Conservation (phyloP, 1,140 invertebrate species). For the Ostrea denselamellosa region DNA sequence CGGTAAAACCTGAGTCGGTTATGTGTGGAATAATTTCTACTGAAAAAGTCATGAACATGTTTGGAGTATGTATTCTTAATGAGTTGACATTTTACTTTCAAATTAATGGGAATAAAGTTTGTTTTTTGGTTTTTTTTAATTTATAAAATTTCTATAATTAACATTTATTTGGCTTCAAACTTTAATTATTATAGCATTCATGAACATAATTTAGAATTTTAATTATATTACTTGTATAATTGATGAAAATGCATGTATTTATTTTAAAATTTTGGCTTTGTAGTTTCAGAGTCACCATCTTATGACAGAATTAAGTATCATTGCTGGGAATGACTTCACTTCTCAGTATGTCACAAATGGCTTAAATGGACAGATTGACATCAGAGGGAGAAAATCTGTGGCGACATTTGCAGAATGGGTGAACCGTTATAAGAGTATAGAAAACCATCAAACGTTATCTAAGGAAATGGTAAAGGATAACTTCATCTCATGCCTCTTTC, state of each 20-base stretch:
- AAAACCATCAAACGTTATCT: slow-evolving; percentile 68
- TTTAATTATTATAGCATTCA: neutral
- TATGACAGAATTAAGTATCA: slow-evolving; percentile 72
- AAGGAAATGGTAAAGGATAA: slow-evolving; percentile 65
- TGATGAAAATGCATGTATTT: no score
- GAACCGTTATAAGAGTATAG: slow-evolving; percentile 61
- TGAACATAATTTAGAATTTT: neutral
- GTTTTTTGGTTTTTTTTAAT: no score
- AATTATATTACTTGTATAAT: neutral
- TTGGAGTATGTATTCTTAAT: slow-evolving; percentile 66
- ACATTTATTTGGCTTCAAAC: neutral
- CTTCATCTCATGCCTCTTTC: neutral
- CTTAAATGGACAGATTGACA: slow-evolving; percentile 59
- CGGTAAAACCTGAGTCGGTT: slow-evolving; percentile 67
- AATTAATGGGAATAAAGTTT: no score
- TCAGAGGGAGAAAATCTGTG: slow-evolving; percentile 58
- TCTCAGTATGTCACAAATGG: slow-evolving; percentile 58
- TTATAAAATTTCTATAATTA: no score
- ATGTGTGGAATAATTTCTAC: slow-evolving; percentile 67
- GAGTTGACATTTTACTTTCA: no score
- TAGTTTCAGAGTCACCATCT: slow-evolving; percentile 67
- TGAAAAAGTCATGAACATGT: slow-evolving; percentile 63
- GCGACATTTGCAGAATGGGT: slow-evolving; percentile 70
- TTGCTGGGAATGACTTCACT: slow-evolving; percentile 76
- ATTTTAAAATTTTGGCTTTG: slow-evolving; percentile 49